A percentile compares a stretch with the other conserved stretches of the same genome.
Evolutionary conservation across 1,140 invertebrate genomes (phyloP).

Genomic region (Apis florea): DNA sequence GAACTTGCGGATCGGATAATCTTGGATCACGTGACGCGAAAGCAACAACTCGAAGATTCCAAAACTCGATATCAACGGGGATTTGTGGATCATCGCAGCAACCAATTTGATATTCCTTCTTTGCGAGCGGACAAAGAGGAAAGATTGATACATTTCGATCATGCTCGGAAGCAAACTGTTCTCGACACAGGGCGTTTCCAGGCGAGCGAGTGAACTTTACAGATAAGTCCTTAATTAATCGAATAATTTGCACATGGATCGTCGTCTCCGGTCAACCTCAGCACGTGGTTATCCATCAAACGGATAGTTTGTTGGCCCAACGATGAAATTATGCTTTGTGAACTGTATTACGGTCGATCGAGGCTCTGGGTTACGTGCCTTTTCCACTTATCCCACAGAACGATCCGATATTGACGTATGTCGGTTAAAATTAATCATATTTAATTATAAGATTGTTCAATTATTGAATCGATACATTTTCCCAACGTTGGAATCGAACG

Average conservation of each 20-base stretch:
- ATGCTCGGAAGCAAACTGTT: slow-evolving; percentile 15
- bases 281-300: slow-evolving; percentile 1
- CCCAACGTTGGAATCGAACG: too few species aligned
- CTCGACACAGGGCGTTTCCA: slow-evolving; percentile 28
- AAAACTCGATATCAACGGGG: not conserved
- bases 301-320: slow-evolving; percentile 3
- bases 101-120: slow-evolving; percentile 4
- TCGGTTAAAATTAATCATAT: not conserved
- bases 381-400: not conserved
- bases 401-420: not conserved
- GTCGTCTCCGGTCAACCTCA: slow-evolving; percentile 12
- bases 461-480: too few species aligned
- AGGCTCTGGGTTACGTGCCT: not conserved
- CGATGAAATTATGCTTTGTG: slow-evolving; percentile 14
- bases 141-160: slow-evolving; percentile 22
- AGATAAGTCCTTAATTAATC: slow-evolving; percentile 61
- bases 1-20: slow-evolving; percentile 8
- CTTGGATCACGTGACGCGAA: not conserved
- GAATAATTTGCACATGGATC: slow-evolving; percentile 46
- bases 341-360: not conserved
- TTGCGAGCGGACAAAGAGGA: slow-evolving; percentile 21
- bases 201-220: not conserved
- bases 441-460: not conserved
- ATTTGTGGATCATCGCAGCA: not conserved
- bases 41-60: not conserved